These are phyloP conservation scores for Macrotis lagotis DNA, from an alignment of 2,113 vertebrate species.

Conservation along the genomic window DNA sequence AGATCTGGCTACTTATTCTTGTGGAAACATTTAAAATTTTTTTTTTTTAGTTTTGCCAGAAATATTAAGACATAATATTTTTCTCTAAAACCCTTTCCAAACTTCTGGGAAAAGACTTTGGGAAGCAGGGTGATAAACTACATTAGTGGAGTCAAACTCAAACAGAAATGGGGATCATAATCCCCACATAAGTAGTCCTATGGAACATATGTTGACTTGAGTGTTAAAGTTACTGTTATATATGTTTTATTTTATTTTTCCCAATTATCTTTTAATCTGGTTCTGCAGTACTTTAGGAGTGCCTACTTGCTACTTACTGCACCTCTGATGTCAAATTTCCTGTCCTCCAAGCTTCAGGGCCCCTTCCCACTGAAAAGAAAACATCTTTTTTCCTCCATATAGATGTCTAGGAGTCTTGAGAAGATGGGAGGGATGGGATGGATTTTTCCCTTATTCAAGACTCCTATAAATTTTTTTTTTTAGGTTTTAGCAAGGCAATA, in stretches of 20 bases:
- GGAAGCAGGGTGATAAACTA: background rate
- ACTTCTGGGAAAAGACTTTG: no score
- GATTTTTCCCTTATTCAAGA: background rate
- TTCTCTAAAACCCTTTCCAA: background rate
- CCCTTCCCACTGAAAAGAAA: background rate
- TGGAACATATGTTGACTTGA: background rate
- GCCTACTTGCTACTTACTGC: background rate
- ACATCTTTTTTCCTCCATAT: background rate
- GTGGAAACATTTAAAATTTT: no score
- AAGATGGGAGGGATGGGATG: background rate
- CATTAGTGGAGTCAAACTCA: background rate
- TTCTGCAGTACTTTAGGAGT: background rate
- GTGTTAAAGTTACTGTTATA: background rate
- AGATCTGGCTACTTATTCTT: background rate
- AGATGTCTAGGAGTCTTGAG: background rate
- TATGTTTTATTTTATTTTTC: background rate
- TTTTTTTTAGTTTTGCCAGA: background rate
- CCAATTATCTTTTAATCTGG: background rate
- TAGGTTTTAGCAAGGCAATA: no score
- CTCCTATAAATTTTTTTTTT: background rate
- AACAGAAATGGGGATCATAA: background rate
- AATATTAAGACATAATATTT: background rate
- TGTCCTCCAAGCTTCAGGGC: background rate
- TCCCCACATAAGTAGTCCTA: no score
- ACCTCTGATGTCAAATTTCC: background rate